Evolutionary conservation across 2,888 invertebrate genomes (phyloP).

Genomic region (Lydus trimaculatus): DNA sequence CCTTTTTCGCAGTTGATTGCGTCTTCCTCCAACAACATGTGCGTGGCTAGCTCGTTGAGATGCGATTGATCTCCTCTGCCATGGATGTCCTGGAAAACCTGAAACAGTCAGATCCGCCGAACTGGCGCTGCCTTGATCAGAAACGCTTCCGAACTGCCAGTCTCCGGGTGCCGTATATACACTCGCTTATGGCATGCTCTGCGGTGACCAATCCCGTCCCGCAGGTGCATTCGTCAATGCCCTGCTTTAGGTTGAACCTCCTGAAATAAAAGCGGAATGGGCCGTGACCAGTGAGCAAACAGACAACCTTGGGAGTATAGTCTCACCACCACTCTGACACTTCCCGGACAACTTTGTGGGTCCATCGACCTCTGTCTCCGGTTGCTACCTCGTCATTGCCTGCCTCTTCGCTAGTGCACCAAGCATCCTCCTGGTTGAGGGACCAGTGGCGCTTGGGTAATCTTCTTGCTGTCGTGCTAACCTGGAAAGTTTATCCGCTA

Average conservation of each 20-base stretch:
- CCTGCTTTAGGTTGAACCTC: constrained; percentile 14
- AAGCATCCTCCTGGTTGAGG: background rate
- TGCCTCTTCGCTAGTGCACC: background rate
- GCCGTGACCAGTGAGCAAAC: constrained; percentile 19
- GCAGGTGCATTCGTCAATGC: constrained; percentile 9
- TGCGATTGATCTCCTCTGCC: background rate
- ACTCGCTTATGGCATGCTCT: constrained; percentile 7
- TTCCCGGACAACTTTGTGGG: too few species aligned
- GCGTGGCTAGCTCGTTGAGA: background rate
- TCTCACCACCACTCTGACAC: too few species aligned
- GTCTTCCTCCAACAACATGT: background rate
- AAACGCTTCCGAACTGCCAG: too few species aligned
- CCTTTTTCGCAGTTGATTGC: background rate
- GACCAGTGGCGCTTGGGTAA: background rate
- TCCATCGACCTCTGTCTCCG: too few species aligned
- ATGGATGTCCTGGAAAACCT: background rate
- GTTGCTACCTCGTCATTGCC: constrained; percentile 5
- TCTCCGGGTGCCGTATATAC: too few species aligned
- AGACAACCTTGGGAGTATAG: too few species aligned
- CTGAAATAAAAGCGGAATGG: constrained; percentile 17
- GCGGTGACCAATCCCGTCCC: constrained; percentile 19
- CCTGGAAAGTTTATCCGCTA: background rate
- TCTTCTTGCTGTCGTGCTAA: background rate
- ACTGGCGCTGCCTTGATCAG: too few species aligned
- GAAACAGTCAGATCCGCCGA: background rate